These are phyloP conservation scores for Diabrotica balteata DNA, from an alignment of 2,888 invertebrate species.

Conservation along the genomic window DNA sequence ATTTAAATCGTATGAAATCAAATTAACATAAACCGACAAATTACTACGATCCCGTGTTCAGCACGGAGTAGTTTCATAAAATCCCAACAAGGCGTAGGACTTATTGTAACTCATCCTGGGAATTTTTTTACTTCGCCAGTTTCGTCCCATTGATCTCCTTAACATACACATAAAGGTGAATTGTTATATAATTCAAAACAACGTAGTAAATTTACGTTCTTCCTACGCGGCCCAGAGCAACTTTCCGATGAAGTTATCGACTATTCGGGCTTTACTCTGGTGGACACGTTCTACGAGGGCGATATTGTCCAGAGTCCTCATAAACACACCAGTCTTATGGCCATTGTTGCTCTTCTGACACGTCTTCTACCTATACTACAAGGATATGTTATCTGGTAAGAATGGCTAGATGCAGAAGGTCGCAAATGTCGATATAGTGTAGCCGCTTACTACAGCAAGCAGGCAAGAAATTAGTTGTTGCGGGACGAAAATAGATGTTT, in stretches of 20 bases:
- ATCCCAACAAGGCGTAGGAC: background rate
- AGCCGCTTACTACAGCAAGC: background rate
- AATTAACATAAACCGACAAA: too few relatives aligned
- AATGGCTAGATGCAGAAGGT: background rate
- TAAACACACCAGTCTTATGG: constrained; percentile 24
- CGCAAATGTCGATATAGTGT: background rate
- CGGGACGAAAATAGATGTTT: too few relatives aligned
- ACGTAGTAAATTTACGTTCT: constrained; percentile 15
- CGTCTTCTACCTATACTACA: constrained; percentile 22
- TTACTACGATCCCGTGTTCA: too few relatives aligned
- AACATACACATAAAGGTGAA: constrained; percentile 10
- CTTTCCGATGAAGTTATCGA: constrained; percentile 23
- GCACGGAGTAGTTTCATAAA: too few relatives aligned
- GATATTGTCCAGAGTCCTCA: constrained; percentile 26
- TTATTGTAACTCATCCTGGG: background rate
- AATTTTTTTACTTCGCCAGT: background rate
- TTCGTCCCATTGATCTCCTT: background rate
- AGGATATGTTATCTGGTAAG: constrained; percentile 3
- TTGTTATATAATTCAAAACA: constrained; percentile 23
- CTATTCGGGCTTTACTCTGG: constrained; percentile 15
- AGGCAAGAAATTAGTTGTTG: too few relatives aligned
- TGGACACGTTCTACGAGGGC: constrained; percentile 28
- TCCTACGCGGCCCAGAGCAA: constrained; percentile 20
- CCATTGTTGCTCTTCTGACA: constrained; percentile 15
- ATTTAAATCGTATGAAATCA: too few relatives aligned